Evolutionary conservation across 2,113 vertebrate genomes (phyloP).

Genomic region (Calyptomena viridis): DNA sequence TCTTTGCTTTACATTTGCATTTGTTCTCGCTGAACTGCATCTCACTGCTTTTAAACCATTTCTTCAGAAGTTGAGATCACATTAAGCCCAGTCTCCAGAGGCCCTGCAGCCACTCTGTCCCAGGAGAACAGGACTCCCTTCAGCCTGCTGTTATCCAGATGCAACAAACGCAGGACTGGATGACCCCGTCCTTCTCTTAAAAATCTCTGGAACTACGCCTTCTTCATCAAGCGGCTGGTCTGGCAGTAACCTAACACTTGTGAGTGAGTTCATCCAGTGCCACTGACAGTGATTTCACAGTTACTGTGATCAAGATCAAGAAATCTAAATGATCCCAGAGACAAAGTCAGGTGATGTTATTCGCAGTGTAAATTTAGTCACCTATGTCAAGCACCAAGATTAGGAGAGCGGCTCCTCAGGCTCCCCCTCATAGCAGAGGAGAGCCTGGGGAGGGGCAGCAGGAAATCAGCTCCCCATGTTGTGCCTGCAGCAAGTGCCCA

Average conservation of each 20-base stretch:
- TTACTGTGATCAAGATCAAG: conserved; percentile 40
- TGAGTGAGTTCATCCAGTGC: background rate
- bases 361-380: background rate
- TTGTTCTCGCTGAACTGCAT: conserved; percentile 12
- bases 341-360: background rate
- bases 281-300: background rate
- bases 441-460: background rate
- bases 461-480: background rate
- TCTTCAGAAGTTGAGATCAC: rapidly evolving
- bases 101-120: background rate
- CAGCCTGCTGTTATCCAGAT: background rate
- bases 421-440: background rate
- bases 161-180: background rate
- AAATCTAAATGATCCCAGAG: background rate
- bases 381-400: background rate
- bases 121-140: background rate
- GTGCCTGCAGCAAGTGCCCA: background rate
- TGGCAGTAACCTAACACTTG: background rate
- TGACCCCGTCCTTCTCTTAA: background rate
- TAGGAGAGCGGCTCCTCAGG: background rate
- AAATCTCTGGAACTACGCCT: background rate
- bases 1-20: background rate
- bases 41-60: background rate
- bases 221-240: background rate
- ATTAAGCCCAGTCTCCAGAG: background rate